Evolutionary conservation across 2,888 invertebrate species (phyloP).

Genomic region (Colletes collaris): DNA sequence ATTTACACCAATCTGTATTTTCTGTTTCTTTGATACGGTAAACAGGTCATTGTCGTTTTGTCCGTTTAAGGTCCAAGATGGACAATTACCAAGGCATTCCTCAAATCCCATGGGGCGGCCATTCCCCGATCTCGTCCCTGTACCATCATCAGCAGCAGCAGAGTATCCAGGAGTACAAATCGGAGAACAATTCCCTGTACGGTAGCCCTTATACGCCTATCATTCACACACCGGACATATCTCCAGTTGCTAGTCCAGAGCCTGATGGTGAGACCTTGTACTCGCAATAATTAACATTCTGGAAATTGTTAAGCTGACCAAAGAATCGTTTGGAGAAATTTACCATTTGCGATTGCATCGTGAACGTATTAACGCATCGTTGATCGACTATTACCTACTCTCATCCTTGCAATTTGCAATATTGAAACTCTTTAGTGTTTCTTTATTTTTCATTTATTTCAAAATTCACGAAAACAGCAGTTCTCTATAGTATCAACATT

Average conservation of each 20-base stretch:
- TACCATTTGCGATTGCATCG: background rate
- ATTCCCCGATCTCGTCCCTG: conserved; percentile 81
- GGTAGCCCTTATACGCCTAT: conserved; percentile 82
- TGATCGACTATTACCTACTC: too few relatives aligned
- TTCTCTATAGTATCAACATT: too few relatives aligned
- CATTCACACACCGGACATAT: conserved; percentile 92
- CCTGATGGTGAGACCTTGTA: conserved; percentile 85
- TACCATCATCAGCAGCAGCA: conserved; percentile 83
- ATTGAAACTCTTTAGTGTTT: too few relatives aligned
- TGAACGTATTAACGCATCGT: too few relatives aligned
- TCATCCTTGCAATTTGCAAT: too few relatives aligned
- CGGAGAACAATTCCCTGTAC: conserved; percentile 82
- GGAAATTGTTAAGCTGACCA: background rate
- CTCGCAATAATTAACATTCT: conserved; percentile 21
- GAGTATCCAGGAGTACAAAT: conserved; percentile 81
- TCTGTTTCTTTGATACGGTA: too few relatives aligned
- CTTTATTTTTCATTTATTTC: too few relatives aligned
- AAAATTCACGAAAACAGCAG: too few relatives aligned
- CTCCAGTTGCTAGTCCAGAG: conserved; percentile 93
- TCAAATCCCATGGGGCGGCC: conserved; percentile 82
- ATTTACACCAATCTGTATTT: too few relatives aligned
- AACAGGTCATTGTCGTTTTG: background rate
- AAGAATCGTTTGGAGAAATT: background rate
- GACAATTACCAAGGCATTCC: conserved; percentile 81
- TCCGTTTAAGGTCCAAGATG: conserved; percentile 79